phyloP scores from a whole-genome alignment of 2,113 vertebrate species.

The Nannobrachium achirus region DNA sequence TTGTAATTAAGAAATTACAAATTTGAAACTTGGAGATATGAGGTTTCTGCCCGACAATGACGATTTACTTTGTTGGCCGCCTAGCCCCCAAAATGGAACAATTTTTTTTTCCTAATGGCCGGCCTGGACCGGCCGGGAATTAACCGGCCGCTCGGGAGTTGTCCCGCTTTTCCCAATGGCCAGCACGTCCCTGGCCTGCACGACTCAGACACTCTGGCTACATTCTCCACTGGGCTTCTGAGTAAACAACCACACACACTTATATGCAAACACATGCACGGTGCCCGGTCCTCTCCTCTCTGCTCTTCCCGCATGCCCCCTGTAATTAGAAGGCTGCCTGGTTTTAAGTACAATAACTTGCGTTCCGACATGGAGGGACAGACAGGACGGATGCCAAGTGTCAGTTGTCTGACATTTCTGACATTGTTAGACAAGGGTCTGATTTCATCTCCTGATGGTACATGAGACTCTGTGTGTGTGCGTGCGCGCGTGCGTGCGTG shows the following conservation, averaged over 20 bases:
- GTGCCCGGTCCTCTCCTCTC: constrained; percentile 24
- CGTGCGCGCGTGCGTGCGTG: neutral
- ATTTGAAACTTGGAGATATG: no score
- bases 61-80: no score
- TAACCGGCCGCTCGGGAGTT: no score
- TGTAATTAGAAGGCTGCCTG: constrained; percentile 43
- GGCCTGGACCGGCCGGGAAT: no score
- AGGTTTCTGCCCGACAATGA: no score
- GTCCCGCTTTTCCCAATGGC: no score
- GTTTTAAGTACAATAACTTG: constrained; percentile 44
- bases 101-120: no score
- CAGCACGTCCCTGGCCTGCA: no score
- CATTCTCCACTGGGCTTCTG: constrained; percentile 57
- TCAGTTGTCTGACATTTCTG: constrained; percentile 38
- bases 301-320: constrained; percentile 4
- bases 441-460: constrained; percentile 32
- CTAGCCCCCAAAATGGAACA: no score
- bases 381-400: constrained; percentile 25
- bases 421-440: constrained; percentile 45
- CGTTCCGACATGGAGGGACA: constrained; percentile 15
- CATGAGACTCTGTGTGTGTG: constrained; percentile 2
- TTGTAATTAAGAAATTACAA: no score
- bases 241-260: constrained; percentile 51
- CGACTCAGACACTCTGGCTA: constrained; percentile 58
- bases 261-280: neutral